Evolutionary conservation across 2,113 vertebrate species (phyloP), one percentile per base, ranked within the genome.

Genomic region (Xiphophorus maculatus): DNA sequence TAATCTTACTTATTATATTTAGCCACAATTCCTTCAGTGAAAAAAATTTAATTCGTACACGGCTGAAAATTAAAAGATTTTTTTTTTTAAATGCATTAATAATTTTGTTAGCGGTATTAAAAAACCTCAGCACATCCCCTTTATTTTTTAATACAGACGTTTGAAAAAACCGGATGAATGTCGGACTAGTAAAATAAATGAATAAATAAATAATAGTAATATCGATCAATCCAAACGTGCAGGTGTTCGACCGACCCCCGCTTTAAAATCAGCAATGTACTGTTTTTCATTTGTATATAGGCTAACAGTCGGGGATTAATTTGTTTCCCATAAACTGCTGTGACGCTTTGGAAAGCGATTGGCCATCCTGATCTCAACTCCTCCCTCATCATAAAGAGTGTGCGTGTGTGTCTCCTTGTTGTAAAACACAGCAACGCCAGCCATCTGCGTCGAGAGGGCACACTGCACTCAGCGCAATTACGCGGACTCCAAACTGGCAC

Each of bases 291-390:
- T 91, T 91, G 88, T 89, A 92, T 93, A 93, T 95, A n/a, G 51
- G 51, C 2, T n/a, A 95, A 93, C 80, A 94, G 91, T 94, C 93
- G 76, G 92, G 94, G 94, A 96, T 95, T 95, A 95, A 96, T 97
- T 96, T 96, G 95, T 96, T 92, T 92, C 95, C 93, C 87, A 95
- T 93, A 93, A 95, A 95, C 94, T 93, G 94, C 94, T 88, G 95
- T 97, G 97, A 97, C 97, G 97, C 95, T 93, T 92, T 94, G 91
- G 84, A 91, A 94, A 91, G 94, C 94, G 95, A 98, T 99, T 98
- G 98, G 97, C 95, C 95, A 93, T 93, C 90, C 92, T 91, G 95
- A 91, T 88, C 90, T 93, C 94, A 93, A 96, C 95, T 96, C 98
- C 98, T 97, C 96, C 97, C 97, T 97, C 96, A 96, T 96, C 95